Base-by-base conservation (phyloP, 2,797 vertebrate genomes). In the Bradypodion ventrale region DNA sequence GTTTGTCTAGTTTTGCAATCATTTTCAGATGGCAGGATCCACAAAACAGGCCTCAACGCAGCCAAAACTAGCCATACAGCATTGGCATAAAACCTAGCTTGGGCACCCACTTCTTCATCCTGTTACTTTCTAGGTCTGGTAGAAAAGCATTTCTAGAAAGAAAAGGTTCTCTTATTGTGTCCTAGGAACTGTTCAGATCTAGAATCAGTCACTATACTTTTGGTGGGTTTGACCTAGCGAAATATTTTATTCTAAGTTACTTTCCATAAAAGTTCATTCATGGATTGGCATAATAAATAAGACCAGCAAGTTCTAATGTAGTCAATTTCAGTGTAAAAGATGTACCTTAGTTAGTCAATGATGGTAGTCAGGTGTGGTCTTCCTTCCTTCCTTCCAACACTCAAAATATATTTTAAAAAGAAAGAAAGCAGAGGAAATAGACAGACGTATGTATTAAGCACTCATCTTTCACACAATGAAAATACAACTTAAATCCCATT, bases 1-100 rank as follows among this genome's bases (percentile, higher is more conserved):
- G 88, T 89, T 92, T 92, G 75, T 56, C 59, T 78, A 23, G 70
- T 80, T 88, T 87, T 66, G 76, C 37, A 83, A 81, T 66, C 70
- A 87, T 87, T 70, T 72, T 87, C 86, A 82, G 92, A 35, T 60
- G 1, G 1, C 40, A 70, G 63, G 86, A 60, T 89, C 69, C 2
- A 46, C 44, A 85, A 77, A 42, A 42, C 37, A 0, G 12, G 0
- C 27, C 56, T n/a, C 72, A 21, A 35, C 25, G 76, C 46, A 65
- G 85, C 44, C 32, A 83, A 77, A 2, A 73, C 69, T 75, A 29
- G 73, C 76, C 79, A 23, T 4, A 63, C 78, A 82, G 46, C 85
- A 85, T 29, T 74, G 49, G 8, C 44, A 29, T 87, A 78, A 82
- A 89, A 90, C 73, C 32, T 60, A 86, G 49, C 46, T 85, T 72